Evolutionary conservation across 2,888 invertebrate species (phyloP), one percentile per base, ranked within the genome.

Genomic region (Dioctria rufipes): DNA sequence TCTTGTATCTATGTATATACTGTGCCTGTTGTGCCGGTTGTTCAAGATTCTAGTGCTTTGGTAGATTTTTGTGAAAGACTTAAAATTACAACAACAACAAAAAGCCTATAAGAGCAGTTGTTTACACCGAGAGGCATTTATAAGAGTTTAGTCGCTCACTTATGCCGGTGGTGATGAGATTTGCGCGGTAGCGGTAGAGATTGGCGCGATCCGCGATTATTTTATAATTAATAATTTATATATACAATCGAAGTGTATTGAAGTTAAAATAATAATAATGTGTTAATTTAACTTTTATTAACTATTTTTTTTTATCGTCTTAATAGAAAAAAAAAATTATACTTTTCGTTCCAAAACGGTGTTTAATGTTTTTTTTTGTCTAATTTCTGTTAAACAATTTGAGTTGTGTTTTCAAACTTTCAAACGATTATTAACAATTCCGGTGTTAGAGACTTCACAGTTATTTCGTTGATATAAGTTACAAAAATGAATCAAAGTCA

Each of bases 401-500:
- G 25, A 25, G 25, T 25, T 25, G 25, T 25, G 25, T 25, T 25
- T 25, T 25, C 25, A 25, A 25, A 2, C 25, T 25, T 25, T 25
- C 25, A 25, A 25, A 25, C 25, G 25, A 60, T 6, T 13, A 13
- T n/a, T n/a, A 60, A 60, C 2, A 11, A 13, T n/a, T 60, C 11
- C 11, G n/a, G n/a, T n/a, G n/a, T n/a, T n/a, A n/a, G n/a, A n/a
- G n/a, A n/a, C n/a, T n/a, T 25, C 25, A 25, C 25, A 25, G 2
- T 25, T 25, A 25, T 1, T 25, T 25, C 25, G 25, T 25, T 25
- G 25, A 25, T 25, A 25, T 25, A 25, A 25, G 2, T 25, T 25
- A 25, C 25, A 42, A 71, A 51, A 25, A 71, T 71, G 69, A 71
- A 71, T 51, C 51, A 71, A 49, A 71, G 69, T 39, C 51, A 71